Evolutionary conservation across 2,113 vertebrate genomes (phyloP), one percentile per base, ranked within the genome.

Genomic region (Gymnogyps californianus): DNA sequence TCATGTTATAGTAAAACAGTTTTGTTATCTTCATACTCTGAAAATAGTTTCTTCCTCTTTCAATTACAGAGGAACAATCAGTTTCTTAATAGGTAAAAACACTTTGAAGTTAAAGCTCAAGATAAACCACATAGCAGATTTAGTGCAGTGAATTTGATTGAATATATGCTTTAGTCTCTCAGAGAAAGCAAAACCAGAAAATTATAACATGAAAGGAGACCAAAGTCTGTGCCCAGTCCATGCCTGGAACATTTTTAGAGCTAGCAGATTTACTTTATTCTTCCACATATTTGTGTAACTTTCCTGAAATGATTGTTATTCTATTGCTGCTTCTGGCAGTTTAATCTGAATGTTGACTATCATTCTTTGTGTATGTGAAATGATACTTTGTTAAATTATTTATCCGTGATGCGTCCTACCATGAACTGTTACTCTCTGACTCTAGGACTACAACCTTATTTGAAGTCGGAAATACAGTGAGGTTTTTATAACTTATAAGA

Each of bases 31-130:
- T 91, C 93, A 59, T 87, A 74, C 79, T 40, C 89, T 74, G 54
- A 93, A 96, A 96, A 80, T 51, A 97, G 86, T 95, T 96, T 94
- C 96, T 96, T 97, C 96, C 94, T 96, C 78, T 96, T 94, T 92
- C 87, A 96, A 70, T 96, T 96, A 96, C 28, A 92, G 94, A 84
- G 34, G 72, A 95, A 52, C 59, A 95, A 93, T 64, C 88, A 47
- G 82, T 87, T 94, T 87, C 91, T 94, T 96, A 94, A 85, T 85
- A 97, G 78, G 93, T 95, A 95, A 91, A 91, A 94, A 2, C 66
- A 70, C 96, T 97, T 96, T 97, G 96, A 97, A 97, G 96, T 96
- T 80, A 90, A 83, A 95, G 26, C 75, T 83, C 46, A 93, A 95
- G 94, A 97, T 97, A 97, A 97, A 94, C 94, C 74, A 94, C 62